Conservation (phyloP, 2,113 vertebrate genomes). For the Orthonyx spaldingii region DNA sequence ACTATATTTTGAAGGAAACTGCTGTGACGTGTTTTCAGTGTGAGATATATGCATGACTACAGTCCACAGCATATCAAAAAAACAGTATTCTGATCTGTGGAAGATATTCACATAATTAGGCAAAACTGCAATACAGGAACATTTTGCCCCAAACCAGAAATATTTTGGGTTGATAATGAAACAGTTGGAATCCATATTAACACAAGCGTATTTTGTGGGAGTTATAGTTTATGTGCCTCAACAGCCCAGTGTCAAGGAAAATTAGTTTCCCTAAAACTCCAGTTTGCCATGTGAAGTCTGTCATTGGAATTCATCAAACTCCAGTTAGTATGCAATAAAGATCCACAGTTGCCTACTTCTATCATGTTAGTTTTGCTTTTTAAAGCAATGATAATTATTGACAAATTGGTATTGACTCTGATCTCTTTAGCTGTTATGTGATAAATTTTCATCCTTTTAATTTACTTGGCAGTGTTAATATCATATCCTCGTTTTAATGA, state of each 20-base stretch:
- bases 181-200: neutral
- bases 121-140: neutral
- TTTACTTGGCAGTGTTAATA: conserved; percentile 19
- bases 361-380: neutral
- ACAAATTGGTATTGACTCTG: neutral
- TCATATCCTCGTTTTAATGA: neutral
- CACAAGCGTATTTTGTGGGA: neutral
- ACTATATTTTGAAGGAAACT: conserved; percentile 43
- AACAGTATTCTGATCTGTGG: neutral
- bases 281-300: neutral
- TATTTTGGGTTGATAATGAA: neutral
- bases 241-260: neutral
- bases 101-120: neutral
- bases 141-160: neutral
- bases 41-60: neutral
- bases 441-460: conserved; percentile 26
- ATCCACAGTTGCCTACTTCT: neutral
- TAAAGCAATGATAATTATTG: conserved; percentile 8
- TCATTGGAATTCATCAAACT: neutral
- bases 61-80: neutral
- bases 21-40: conserved; percentile 13
- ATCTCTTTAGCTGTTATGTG: neutral
- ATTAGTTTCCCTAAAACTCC: neutral
- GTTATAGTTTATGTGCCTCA: neutral
- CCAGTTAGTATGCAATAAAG: neutral